Conservation (phyloP, 2,113 vertebrate species). For the Fulica atra region DNA sequence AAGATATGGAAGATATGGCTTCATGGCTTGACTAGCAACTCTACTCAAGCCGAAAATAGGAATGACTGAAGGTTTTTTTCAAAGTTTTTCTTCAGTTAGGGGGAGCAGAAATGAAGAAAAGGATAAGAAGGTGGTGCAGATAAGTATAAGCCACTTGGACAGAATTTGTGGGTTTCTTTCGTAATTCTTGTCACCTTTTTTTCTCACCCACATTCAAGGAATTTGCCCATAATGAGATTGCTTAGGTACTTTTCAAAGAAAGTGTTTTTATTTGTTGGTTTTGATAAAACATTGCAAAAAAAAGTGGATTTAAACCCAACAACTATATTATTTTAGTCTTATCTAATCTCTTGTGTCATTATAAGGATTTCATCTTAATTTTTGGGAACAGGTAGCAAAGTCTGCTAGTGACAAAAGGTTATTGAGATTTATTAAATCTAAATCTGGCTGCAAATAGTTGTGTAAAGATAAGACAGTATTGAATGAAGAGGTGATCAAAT, state of each 20-base stretch:
- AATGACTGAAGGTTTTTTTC: not conserved
- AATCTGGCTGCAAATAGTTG: not conserved
- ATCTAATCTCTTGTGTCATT: not conserved
- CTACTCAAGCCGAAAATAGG: not conserved
- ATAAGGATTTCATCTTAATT: not conserved
- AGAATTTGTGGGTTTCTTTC: not conserved
- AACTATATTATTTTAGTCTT: not conserved
- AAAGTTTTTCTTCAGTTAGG: not conserved
- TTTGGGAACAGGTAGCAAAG: not conserved
- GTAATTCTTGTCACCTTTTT: accelerated
- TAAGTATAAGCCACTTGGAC: not conserved
- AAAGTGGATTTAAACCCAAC: accelerated
- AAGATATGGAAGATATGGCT: not conserved
- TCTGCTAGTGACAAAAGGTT: not conserved
- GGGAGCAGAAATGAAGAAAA: not conserved
- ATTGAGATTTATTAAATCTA: not conserved
- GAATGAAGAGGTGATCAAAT: not conserved
- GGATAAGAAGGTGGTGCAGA: not conserved
- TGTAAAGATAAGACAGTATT: not conserved
- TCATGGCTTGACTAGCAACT: not conserved
- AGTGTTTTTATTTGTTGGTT: not conserved
- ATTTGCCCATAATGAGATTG: not conserved
- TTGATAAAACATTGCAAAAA: not conserved
- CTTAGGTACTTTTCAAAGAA: not conserved
- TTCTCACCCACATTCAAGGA: accelerated